phyloP scores from a whole-genome alignment of 2,113 vertebrate species.

The Ifrita kowaldi region DNA sequence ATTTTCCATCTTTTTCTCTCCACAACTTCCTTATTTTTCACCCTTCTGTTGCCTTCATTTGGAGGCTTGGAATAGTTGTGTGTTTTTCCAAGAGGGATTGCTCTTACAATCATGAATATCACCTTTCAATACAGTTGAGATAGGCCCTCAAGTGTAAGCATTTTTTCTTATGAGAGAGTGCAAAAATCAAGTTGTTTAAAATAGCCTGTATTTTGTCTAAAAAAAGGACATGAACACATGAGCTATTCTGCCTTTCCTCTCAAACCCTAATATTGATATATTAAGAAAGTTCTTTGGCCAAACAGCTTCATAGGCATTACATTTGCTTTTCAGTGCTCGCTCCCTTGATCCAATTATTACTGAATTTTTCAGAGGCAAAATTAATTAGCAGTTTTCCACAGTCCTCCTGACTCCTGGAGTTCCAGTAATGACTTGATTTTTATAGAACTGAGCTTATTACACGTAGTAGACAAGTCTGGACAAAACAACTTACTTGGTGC shows the following conservation, averaged over 20 bases:
- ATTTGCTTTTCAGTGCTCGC: conserved; percentile 32
- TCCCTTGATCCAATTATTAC: conserved; percentile 61
- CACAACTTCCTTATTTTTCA: neutral
- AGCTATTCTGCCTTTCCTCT: neutral
- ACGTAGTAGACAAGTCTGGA: conserved; percentile 66
- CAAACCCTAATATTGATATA: neutral
- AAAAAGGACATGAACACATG: neutral
- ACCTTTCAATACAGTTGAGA: conserved; percentile 40
- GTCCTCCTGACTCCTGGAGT: conserved; percentile 60
- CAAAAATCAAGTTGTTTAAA: neutral
- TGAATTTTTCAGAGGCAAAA: conserved; percentile 68
- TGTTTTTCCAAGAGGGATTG: conserved; percentile 24
- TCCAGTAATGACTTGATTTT: conserved; percentile 69
- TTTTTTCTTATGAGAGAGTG: neutral
- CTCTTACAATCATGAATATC: conserved; percentile 44
- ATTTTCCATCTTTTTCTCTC: neutral
- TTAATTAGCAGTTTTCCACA: conserved; percentile 73
- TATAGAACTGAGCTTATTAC: conserved; percentile 55
- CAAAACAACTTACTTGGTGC: conserved; percentile 49
- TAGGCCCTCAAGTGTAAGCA: neutral
- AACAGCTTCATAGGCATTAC: neutral
- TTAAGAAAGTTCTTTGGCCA: conserved; percentile 27
- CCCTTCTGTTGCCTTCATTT: neutral
- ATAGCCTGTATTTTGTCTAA: conserved; percentile 19
- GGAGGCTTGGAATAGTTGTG: neutral